Percentiles rank a stretch among this genome's conserved stretches.
Evolutionary conservation across 2,888 invertebrate genomes (phyloP).

Genomic region (Cataglyphis livida): DNA sequence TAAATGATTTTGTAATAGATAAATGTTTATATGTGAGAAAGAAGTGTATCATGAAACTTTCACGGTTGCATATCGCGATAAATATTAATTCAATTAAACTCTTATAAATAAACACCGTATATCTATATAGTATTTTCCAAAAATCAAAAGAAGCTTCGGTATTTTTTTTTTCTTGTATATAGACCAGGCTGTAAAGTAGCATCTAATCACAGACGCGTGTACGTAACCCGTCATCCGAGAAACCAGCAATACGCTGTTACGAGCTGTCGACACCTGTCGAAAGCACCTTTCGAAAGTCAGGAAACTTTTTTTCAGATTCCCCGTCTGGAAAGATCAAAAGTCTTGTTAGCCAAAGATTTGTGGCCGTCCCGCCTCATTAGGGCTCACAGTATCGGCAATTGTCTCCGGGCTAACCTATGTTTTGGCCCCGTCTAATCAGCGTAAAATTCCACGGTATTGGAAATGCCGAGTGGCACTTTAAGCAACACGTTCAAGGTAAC

Average conservation of each 20-base stretch:
- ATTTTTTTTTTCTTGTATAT: too few relatives aligned
- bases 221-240: not conserved
- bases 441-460: slow-evolving; percentile 64
- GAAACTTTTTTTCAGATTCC: slow-evolving; percentile 51
- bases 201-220: not conserved
- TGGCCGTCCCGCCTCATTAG: slow-evolving; percentile 61
- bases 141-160: not conserved
- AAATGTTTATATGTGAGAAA: slow-evolving; percentile 21
- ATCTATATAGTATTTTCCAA: not conserved
- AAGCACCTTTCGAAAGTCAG: slow-evolving; percentile 69
- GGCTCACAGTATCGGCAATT: slow-evolving; percentile 27
- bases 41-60: not conserved
- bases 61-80: not conserved
- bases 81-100: slow-evolving; percentile 25
- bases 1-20: slow-evolving; percentile 48
- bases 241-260: slow-evolving; percentile 16
- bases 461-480: slow-evolving; percentile 2
- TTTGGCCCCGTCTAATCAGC: slow-evolving; percentile 38
- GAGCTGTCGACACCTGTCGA: slow-evolving; percentile 75
- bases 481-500: slow-evolving; percentile 18
- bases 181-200: too few relatives aligned
- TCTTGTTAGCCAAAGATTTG: slow-evolving; percentile 78
- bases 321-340: slow-evolving; percentile 59
- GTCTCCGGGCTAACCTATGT: slow-evolving; percentile 15
- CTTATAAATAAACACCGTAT: not conserved